Percentiles rank a stretch among this genome's conserved stretches.
Evolutionary conservation across 2,797 vertebrate species (phyloP).

Genomic region (Sebastes dallii): DNA sequence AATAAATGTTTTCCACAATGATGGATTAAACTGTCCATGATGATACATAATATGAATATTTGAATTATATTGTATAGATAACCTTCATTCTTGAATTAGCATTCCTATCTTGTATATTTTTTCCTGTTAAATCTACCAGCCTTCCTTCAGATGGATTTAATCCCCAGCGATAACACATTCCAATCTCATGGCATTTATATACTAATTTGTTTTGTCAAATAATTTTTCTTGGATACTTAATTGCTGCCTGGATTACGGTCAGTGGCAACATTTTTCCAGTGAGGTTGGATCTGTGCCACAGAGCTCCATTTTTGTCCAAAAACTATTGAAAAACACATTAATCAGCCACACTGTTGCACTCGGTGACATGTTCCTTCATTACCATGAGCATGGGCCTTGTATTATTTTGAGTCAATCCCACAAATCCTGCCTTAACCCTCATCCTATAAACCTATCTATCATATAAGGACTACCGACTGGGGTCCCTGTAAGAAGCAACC

Average conservation of each 20-base stretch:
- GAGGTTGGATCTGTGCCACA: neutral
- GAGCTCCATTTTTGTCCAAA: neutral
- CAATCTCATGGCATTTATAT: neutral
- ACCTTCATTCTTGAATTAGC: neutral
- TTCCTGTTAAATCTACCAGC: neutral
- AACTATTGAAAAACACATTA: neutral
- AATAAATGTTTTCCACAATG: neutral
- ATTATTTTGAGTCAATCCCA: neutral
- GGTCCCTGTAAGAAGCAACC: too few species aligned
- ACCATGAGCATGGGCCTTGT: neutral
- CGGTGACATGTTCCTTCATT: neutral
- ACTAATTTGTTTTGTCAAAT: neutral
- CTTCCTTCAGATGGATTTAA: neutral
- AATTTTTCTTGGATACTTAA: neutral
- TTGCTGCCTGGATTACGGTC: neutral
- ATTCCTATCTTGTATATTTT: neutral
- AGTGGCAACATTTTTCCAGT: neutral
- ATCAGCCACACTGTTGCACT: neutral
- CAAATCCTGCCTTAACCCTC: neutral
- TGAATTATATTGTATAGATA: neutral
- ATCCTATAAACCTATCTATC: too few species aligned
- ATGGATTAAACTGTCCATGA: slow-evolving; percentile 27
- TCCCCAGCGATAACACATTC: neutral
- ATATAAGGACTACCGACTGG: too few species aligned
- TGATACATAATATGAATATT: slow-evolving; percentile 16